Base-by-base conservation (phyloP, 2,888 invertebrate genomes). In the Prosapia bicincta region DNA sequence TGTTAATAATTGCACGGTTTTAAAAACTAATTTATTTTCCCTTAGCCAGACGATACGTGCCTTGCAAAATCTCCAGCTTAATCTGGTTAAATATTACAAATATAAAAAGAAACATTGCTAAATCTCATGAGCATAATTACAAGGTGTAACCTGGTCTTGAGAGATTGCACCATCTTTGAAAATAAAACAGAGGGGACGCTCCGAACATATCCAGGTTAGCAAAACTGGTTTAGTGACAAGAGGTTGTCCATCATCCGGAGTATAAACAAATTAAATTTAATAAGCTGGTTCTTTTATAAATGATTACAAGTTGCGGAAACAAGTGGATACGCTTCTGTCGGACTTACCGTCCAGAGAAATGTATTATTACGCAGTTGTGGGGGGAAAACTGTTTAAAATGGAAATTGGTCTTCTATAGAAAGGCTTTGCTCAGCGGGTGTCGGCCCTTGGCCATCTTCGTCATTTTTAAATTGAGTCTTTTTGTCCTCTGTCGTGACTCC, bases 221-320 rank as follows among this genome's bases (percentile, higher is more conserved):
- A 54, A 54, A 54, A 54, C 54, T 54, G 54, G 54, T 54, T 54
- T 54, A 2, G 20, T 20, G 54, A 20, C 54, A 54, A 54, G 20
- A 20, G 20, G 54, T 20, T 54, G 54, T 54, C 54, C 54, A 20
- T 54, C 54, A 54, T 54, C 54, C 20, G 7, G 54, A 54, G 20
- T 54, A 54, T 54, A 54, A 54, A 54, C 54, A 54, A 54, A 54
- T 54, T 54, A 54, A 54, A 54, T 54, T 54, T 54, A 54, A 54
- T 54, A 54, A 54, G 54, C 54, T 54, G 54, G 54, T 54, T 54
- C 20, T 54, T 54, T 38, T 54, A 54, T n/a, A 54, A 54, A 54
- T 54, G 54, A 54, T 54, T 54, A 54, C 20, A 54, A 54, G 54
- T 20, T 54, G 54, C 54, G 54, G 54, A 54, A 54, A 54, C 20